These are phyloP conservation scores for Zelleria hepariella DNA, from an alignment of 2,888 invertebrate genomes.

Conservation along the genomic window DNA sequence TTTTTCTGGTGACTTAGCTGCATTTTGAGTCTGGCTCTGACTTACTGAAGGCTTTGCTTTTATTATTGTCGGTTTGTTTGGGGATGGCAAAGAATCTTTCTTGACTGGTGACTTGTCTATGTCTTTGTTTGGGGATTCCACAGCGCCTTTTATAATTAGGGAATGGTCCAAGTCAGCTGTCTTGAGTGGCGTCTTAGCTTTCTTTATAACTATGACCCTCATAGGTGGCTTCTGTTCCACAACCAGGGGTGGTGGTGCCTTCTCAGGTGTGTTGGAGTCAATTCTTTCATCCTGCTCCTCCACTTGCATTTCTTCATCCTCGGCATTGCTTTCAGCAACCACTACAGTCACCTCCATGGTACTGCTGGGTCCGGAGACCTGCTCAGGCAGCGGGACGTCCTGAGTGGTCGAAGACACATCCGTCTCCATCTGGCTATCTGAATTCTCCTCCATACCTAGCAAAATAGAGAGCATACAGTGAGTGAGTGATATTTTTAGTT, in stretches of 20 bases:
- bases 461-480: slow-evolving; percentile 26
- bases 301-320: not conserved
- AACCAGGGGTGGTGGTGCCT: not conserved
- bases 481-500: not conserved
- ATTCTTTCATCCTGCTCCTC: not conserved
- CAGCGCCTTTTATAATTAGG: not conserved
- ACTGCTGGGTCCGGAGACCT: slow-evolving; percentile 36
- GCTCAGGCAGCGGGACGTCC: slow-evolving; percentile 40
- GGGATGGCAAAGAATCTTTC: too few relatives aligned
- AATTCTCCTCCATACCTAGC: slow-evolving; percentile 55
- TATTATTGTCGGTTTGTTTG: too few relatives aligned
- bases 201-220: not conserved
- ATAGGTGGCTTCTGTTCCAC: not conserved
- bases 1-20: too few relatives aligned
- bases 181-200: not conserved
- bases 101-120: too few relatives aligned
- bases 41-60: too few relatives aligned
- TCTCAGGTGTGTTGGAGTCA: slow-evolving; percentile 4
- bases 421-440: slow-evolving; percentile 55
- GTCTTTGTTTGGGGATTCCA: not conserved
- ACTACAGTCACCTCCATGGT: slow-evolving; percentile 33
- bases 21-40: too few relatives aligned
- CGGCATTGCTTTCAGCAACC: not conserved
- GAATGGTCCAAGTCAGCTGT: not conserved
- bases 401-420: slow-evolving; percentile 55